Base-by-base conservation (phyloP, 2,888 invertebrate genomes). In the Corythucha ciliata region DNA sequence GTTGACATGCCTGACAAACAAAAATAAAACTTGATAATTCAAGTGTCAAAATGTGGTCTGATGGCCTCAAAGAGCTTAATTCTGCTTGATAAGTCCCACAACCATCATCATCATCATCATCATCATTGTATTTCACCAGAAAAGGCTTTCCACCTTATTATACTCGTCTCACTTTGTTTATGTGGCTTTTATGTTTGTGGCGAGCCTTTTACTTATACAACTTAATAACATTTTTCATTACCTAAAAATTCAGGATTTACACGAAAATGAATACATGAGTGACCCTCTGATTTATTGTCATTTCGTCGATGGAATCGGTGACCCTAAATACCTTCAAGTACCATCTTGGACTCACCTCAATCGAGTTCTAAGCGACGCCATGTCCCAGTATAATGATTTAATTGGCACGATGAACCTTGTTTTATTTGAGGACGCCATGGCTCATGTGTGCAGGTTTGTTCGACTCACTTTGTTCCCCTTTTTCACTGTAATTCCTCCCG, bases 341-440 rank as follows among this genome's bases (percentile, higher is more conserved):
- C 69, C 67, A 21, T 78, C 78, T 55, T 89, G 86, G 81, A 63
- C 71, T 0, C 76, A 76, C 2, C 72, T 94, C 14, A 79, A 77
- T 58, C 79, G 77, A 61, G 69, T 91, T 33, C 71, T 94, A 1
- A 73, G 78, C 5, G 92, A 92, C 59, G 89, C 90, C 0, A 73
- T 93, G 47, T 73, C 78, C 2, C 78, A 78, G 16, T 94, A 94
- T 66, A 93, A 94, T 66, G 94, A 94, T 64, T 74, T 92, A 57
- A 76, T 79, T 52, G 84, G 90, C 2, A 84, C 85, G 1, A 92
- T 94, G 89, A 91, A 92, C 69, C 72, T 94, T 53, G 93, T 94
- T 2, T 76, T 94, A 7, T 94, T 94, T 64, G 92, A 92, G 65
- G 93, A 94, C 67, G 93, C 94, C 12, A 90, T 94, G 83, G 78